Base-by-base conservation (phyloP, 2,888 invertebrate species). In the Micoletzkya japonica region DNA sequence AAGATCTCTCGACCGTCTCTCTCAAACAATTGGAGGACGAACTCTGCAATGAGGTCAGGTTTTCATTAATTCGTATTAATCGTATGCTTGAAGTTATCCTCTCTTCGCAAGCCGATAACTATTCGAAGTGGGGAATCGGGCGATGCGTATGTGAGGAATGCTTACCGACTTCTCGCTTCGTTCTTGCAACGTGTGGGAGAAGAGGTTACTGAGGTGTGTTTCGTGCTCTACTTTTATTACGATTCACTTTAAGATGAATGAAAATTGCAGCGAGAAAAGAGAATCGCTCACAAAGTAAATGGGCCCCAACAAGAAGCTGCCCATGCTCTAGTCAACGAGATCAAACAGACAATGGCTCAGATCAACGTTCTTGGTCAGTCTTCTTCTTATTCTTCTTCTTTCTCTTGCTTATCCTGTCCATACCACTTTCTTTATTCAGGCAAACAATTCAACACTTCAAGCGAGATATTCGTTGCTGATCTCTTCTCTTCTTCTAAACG, bases 71-170 rank as follows among this genome's bases (percentile, higher is more conserved):
- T 56, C 14, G 14, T 30, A 28, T 26, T 30, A 24, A 1, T 3
- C 2, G 10, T 7, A 34, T 58, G 14, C 6, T 52, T 60, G 2
- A 2, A 60, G 60, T 7, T 60, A 14, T 20, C 60, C 4, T 24
- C 59, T 2, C 26, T 32, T n/a, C 37, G 44, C 28, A n/a, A 26
- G 24, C 26, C 26, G 20, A 60, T 60, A 3, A 60, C 32, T 39
- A 37, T 60, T 17, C 37, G 44, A 44, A 60, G 39, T 60, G 60
- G 44, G 20, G 60, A 60, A n/a, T 60, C 60, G 39, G 60, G 60
- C 3, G 24, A 28, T 37, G 17, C 26, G 4, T 60, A 60, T 60
- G 60, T 60, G 20, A 17, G 3, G 10, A 4, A 26, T 28, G 60
- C 30, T 14, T 39, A 36, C 44, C 17, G 44, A 17, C 14, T 17